Evolutionary conservation across 2,113 vertebrate species (phyloP), one percentile per base, ranked within the genome.

Genomic region (Uropsilus gracilis): DNA sequence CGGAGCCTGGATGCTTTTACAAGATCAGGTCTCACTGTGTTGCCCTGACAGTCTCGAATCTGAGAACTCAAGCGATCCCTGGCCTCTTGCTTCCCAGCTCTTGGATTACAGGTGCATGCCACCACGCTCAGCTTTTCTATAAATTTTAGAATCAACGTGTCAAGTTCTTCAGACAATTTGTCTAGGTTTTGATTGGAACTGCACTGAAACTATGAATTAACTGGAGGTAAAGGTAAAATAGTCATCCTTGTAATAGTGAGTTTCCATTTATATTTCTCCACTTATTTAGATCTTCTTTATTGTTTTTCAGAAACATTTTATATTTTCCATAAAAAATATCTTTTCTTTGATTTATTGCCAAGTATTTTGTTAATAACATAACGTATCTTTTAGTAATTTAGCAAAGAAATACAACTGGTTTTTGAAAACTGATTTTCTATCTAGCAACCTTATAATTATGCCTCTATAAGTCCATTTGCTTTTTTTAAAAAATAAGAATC

Each of bases 111-210:
- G n/a, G n/a, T n/a, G n/a, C n/a, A n/a, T n/a, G n/a, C n/a, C n/a
- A n/a, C n/a, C n/a, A n/a, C n/a, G n/a, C n/a, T n/a, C n/a, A n/a
- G 88, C 85, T 93, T 46, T 89, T 93, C 77, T 88, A 94, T 66
- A 68, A 75, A 68, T 91, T 86, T 91, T 91, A 87, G 59, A 82
- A 89, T 75, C 68, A 73, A 66, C 75, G 90, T 80, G 66, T 66
- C 66, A 91, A 64, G 55, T 82, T 94, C 77, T 91, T 83, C 34
- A 91, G 92, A 75, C 50, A 91, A 95, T 39, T 34, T 77, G 59
- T 91, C 37, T 91, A 61, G 69, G 85, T 83, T 95, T 87, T 88
- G 69, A 69, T 28, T 88, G 61, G 69, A 88, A 88, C 48, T 83
- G 53, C 92, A 89, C 2, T 94, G 86, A 83, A 88, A 92, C 84